Conservation (phyloP, 2,888 invertebrate genomes). For the Halictus quadricinctus region DNA sequence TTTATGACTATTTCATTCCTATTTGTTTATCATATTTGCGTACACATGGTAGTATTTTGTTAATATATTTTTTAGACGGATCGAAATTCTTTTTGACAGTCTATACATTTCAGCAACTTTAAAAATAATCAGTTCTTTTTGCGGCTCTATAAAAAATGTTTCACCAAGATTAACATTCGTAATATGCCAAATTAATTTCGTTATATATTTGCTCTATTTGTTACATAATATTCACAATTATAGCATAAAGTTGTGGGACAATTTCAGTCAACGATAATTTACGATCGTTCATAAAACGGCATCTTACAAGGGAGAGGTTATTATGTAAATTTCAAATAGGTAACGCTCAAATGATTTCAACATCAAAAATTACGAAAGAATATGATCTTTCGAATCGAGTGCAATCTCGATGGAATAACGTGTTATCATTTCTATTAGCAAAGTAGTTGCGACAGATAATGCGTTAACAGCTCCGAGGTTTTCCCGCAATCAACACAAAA, state of each 20-base stretch:
- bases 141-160: background rate
- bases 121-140: background rate
- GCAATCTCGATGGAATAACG: background rate
- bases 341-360: too few species aligned
- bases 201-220: background rate
- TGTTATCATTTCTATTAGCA: background rate
- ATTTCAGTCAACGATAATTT: background rate
- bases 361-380: background rate
- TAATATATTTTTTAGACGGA: background rate
- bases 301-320: background rate
- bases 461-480: background rate
- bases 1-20: background rate
- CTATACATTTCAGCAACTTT: background rate
- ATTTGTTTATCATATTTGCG: background rate
- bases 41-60: background rate
- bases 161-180: background rate
- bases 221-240: slow-evolving; percentile 35
- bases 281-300: background rate
- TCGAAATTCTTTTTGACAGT: background rate
- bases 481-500: background rate
- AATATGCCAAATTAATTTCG: background rate
- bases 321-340: too few species aligned
- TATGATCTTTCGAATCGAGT: background rate
- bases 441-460: background rate
- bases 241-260: background rate